These are phyloP conservation scores for Scyliorhinus canicula DNA, from an alignment of 2,797 vertebrate genomes.

Conservation along the genomic window DNA sequence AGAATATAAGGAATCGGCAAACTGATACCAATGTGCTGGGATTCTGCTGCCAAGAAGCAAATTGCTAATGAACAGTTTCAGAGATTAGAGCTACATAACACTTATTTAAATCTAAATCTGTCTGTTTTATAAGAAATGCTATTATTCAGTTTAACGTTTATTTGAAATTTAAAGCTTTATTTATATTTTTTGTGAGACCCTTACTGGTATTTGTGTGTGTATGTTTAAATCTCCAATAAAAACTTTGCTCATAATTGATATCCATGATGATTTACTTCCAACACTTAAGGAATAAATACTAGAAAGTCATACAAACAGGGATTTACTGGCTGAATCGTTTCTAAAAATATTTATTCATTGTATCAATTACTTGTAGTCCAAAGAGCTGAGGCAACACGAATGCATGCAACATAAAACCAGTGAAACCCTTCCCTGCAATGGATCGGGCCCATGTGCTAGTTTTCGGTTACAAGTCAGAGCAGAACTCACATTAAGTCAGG, in stretches of 20 bases:
- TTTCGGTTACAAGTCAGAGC: slow-evolving; percentile 20
- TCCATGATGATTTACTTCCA: background rate
- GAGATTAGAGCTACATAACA: background rate
- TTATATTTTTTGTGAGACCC: background rate
- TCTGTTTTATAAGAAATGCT: background rate
- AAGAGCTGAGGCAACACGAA: background rate
- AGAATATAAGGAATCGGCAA: background rate
- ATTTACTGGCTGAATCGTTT: slow-evolving; percentile 34
- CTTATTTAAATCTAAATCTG: background rate
- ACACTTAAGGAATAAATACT: background rate
- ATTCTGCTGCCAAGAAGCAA: background rate
- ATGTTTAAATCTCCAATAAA: background rate
- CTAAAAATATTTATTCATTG: slow-evolving; percentile 33
- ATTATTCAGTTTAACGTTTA: background rate
- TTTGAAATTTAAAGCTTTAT: background rate
- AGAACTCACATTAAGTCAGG: slow-evolving; percentile 14
- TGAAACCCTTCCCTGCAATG: slow-evolving; percentile 6
- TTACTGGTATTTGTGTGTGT: background rate
- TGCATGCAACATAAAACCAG: background rate
- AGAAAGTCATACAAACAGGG: background rate
- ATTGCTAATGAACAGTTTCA: background rate
- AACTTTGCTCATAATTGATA: background rate
- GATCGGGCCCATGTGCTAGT: slow-evolving; percentile 4
- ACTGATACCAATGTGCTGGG: background rate
- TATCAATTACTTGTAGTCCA: slow-evolving; percentile 31